Percentiles rank a stretch among this genome's conserved stretches.
These are phyloP conservation scores for Orestias chungarensis DNA, from an alignment of 2,797 vertebrate genomes.

Conservation along the genomic window DNA sequence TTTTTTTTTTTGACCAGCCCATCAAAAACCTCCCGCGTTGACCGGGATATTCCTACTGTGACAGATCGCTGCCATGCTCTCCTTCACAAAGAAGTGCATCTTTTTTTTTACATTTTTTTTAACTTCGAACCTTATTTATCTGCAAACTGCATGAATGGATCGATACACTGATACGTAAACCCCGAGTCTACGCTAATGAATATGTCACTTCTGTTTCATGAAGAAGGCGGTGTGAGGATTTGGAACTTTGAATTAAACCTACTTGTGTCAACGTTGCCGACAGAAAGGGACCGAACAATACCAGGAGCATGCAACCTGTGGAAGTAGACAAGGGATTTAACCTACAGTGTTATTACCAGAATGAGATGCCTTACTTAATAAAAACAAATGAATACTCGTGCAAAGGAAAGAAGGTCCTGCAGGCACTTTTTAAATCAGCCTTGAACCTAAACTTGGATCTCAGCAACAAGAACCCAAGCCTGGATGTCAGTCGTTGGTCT, in stretches of 20 bases:
- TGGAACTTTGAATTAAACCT: slow-evolving; percentile 19
- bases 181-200: slow-evolving; percentile 5
- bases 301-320: not conserved
- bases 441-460: not conserved
- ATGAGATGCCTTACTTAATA: not conserved
- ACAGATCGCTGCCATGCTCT: slow-evolving; percentile 3
- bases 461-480: not conserved
- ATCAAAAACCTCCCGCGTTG: slow-evolving; percentile 14
- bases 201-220: slow-evolving; percentile 10
- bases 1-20: slow-evolving; percentile 21
- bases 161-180: slow-evolving; percentile 5
- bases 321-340: not conserved
- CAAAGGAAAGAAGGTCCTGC: not conserved
- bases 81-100: slow-evolving; percentile 27
- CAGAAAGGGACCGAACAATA: not conserved
- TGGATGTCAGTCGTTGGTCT: not conserved
- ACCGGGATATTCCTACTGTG: slow-evolving; percentile 25
- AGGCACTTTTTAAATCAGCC: not conserved
- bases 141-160: slow-evolving; percentile 20
- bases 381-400: not conserved
- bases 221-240: slow-evolving; percentile 14
- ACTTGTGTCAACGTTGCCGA: slow-evolving; percentile 18
- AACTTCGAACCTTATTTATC: slow-evolving; percentile 24
- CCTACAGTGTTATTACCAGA: not conserved
- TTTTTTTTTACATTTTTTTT: too few species aligned